Evolutionary conservation across 2,113 vertebrate species (phyloP).

Genomic region (Pristiophorus japonicus): DNA sequence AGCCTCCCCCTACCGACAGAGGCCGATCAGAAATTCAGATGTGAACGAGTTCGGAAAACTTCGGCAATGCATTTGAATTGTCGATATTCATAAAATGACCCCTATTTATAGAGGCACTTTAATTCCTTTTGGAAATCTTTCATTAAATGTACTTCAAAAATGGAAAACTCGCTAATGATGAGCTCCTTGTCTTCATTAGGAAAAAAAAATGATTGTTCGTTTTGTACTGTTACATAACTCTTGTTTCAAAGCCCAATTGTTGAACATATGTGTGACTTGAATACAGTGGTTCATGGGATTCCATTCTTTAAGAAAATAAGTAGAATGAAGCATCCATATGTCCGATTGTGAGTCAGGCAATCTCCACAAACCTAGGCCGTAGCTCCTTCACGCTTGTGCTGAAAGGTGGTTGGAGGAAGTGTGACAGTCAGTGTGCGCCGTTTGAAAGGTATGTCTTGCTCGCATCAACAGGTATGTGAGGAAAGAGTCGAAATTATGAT

Average conservation of each 20-base stretch:
- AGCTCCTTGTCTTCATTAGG: not conserved
- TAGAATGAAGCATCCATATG: not conserved
- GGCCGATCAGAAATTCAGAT: not conserved
- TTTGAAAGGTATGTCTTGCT: not conserved
- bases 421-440: not conserved
- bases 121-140: not conserved
- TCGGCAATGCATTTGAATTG: not conserved
- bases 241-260: not conserved
- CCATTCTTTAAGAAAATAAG: not conserved
- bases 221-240: not conserved
- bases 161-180: not conserved
- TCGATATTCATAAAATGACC: not conserved
- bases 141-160: not conserved
- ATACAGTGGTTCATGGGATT: not conserved
- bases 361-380: not conserved
- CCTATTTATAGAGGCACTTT: not conserved
- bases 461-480: not conserved
- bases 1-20: not conserved
- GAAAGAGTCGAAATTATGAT: not conserved
- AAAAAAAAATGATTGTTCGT: not conserved
- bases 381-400: not conserved
- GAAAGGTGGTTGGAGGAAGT: not conserved
- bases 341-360: not conserved
- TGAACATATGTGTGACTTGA: not conserved
- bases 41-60: not conserved